phyloP scores from a whole-genome alignment of 2,113 vertebrate genomes.

The Hippocampus abdominalis region DNA sequence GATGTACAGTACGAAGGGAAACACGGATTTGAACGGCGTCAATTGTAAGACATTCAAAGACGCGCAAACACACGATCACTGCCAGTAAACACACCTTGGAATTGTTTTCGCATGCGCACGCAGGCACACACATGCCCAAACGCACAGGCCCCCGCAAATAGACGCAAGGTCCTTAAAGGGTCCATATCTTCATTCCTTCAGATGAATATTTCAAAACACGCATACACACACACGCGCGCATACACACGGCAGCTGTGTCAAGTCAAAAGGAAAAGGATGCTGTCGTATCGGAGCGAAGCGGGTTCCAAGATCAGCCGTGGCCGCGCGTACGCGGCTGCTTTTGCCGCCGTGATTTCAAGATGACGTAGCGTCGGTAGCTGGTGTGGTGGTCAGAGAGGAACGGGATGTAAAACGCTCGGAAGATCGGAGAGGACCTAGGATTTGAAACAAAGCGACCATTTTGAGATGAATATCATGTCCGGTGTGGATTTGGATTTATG shows the following conservation, averaged over 20 bases:
- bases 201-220: constrained; percentile 30
- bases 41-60: constrained; percentile 22
- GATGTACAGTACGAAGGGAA: constrained; percentile 22
- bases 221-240: constrained; percentile 22
- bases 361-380: constrained; percentile 62
- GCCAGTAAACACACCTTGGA: constrained; percentile 5
- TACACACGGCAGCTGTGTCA: constrained; percentile 3
- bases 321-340: constrained; percentile 60
- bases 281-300: neutral
- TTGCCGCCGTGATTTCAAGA: constrained; percentile 65
- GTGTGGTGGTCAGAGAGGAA: constrained; percentile 64
- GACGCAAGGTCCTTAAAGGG: constrained; percentile 51
- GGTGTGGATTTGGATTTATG: neutral
- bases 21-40: constrained; percentile 2
- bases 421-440: constrained; percentile 53
- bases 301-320: constrained; percentile 47
- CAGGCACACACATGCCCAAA: constrained; percentile 7
- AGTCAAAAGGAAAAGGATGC: constrained; percentile 22
- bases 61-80: constrained; percentile 11
- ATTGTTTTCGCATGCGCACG: constrained; percentile 1
- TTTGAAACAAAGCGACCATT: neutral
- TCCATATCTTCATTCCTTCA: constrained; percentile 32
- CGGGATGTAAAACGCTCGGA: constrained; percentile 59
- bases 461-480: neutral
- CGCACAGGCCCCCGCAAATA: constrained; percentile 17